Conservation (phyloP, 2,797 vertebrate species). For the Tadarida brasiliensis region DNA sequence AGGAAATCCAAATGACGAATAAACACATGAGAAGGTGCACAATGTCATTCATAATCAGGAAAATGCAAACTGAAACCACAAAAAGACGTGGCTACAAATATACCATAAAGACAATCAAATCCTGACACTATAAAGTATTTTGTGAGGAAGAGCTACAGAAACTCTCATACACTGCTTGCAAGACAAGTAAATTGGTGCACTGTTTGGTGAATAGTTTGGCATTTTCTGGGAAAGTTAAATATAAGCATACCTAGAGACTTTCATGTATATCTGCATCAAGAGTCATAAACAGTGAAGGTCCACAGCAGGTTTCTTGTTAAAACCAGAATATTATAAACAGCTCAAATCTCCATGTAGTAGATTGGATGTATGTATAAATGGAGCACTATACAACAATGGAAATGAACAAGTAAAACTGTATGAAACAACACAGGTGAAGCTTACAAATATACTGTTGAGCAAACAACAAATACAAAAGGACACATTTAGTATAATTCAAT, state of each 20-base stretch:
- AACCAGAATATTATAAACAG: not conserved
- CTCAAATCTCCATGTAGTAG: not conserved
- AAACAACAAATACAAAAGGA: not conserved
- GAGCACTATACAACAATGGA: not conserved
- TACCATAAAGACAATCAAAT: not conserved
- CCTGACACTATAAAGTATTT: not conserved
- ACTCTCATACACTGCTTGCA: not conserved
- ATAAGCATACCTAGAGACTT: not conserved
- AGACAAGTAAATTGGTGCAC: not conserved
- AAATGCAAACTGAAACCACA: not conserved
- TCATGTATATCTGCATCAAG: not conserved
- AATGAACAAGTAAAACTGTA: not conserved
- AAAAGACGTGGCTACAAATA: not conserved
- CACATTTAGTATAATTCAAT: not conserved
- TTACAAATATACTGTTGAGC: not conserved
- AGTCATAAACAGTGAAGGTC: not conserved
- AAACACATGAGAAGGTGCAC: not conserved
- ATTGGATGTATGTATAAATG: not conserved
- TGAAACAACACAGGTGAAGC: not conserved
- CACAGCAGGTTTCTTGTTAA: not conserved
- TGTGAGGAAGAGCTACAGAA: not conserved
- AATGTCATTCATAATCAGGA: not conserved
- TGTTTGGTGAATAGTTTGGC: not conserved
- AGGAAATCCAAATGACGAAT: not conserved
- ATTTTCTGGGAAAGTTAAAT: not conserved